Percentiles rank a stretch among this genome's conserved stretches.
Evolutionary conservation across 2,113 vertebrate genomes (phyloP).

Genomic region (Ramphastos sulfuratus): DNA sequence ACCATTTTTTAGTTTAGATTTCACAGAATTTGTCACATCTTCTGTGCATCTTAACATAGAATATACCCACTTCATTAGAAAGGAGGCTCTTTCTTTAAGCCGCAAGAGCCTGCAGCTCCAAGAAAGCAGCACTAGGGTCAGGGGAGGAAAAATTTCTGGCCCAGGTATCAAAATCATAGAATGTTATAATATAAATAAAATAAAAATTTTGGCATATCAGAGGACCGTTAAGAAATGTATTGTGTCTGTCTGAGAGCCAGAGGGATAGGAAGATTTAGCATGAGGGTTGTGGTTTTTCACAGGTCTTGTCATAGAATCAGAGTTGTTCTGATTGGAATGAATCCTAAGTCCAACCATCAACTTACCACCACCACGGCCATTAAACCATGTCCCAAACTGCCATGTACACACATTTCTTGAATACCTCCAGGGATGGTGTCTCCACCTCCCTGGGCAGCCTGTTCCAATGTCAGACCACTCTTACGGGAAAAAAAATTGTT

Average conservation of each 20-base stretch:
- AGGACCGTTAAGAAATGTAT: background rate
- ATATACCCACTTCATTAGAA: background rate
- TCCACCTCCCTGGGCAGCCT: too few species aligned
- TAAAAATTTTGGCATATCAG: background rate
- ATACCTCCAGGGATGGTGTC: too few species aligned
- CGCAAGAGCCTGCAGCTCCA: background rate
- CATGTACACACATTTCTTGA: too few species aligned
- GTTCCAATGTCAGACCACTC: too few species aligned
- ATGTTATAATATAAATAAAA: too few species aligned
- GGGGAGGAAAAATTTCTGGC: background rate
- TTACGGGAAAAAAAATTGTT: too few species aligned
- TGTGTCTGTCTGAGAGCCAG: background rate
- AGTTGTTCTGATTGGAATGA: too few species aligned
- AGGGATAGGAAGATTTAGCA: background rate
- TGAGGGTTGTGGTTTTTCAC: background rate
- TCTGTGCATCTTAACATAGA: accelerated
- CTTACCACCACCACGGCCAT: too few species aligned
- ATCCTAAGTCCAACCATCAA: too few species aligned
- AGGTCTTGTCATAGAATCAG: background rate
- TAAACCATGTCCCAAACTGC: too few species aligned
- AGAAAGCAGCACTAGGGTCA: background rate
- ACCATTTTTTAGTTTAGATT: background rate
- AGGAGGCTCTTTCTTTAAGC: background rate
- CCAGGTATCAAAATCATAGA: background rate
- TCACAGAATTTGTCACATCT: background rate